phyloP scores from a whole-genome alignment of 2,797 vertebrate species.

The Lindbergichthys nudifrons region DNA sequence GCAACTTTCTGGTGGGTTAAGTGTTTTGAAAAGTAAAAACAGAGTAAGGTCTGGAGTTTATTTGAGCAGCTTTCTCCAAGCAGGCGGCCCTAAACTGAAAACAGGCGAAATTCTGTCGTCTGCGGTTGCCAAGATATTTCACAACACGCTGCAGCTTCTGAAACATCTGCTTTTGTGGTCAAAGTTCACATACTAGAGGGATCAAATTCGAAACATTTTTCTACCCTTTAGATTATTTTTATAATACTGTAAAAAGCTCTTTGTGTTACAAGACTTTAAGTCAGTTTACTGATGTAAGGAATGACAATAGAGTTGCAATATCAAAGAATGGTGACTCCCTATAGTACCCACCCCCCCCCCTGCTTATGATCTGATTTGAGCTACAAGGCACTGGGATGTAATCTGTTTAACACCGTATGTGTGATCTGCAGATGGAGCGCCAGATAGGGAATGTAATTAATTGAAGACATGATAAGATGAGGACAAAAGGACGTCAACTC shows the following conservation, averaged over 20 bases:
- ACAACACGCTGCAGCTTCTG: constrained; percentile 8
- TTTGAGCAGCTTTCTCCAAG: constrained; percentile 17
- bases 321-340: constrained; percentile 10
- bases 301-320: constrained; percentile 3
- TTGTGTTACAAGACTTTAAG: neutral
- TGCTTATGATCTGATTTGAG: constrained; percentile 19
- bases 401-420: constrained; percentile 57
- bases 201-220: neutral
- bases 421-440: constrained; percentile 54
- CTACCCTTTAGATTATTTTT: neutral
- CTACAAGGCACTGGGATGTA: constrained; percentile 49
- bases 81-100: constrained; percentile 30
- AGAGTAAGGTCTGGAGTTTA: constrained; percentile 20
- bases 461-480: constrained; percentile 47
- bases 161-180: constrained; percentile 11
- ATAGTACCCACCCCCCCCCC: constrained; percentile 1
- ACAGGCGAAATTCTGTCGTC: constrained; percentile 24
- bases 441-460: constrained; percentile 61
- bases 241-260: neutral
- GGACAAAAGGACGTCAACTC: constrained; percentile 25
- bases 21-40: constrained; percentile 13
- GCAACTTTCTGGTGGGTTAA: neutral
- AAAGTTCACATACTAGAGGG: constrained; percentile 1
- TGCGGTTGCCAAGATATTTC: neutral
- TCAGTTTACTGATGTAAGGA: neutral